Evolutionary conservation across 2,797 vertebrate species (phyloP).

Genomic region (Lepus townsendii): DNA sequence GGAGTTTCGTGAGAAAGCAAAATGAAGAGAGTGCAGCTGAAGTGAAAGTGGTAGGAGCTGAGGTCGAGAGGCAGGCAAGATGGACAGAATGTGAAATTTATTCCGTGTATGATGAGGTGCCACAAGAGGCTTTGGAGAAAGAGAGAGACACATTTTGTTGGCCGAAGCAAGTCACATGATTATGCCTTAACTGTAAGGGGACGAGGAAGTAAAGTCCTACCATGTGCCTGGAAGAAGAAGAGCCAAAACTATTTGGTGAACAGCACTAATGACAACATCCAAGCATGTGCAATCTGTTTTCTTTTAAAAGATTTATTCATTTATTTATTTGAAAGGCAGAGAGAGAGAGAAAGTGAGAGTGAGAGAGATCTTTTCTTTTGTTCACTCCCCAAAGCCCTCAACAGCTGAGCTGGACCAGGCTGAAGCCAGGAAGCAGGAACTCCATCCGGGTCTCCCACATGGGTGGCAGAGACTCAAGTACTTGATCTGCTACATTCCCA

Average conservation of each 20-base stretch:
- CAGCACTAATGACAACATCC: not conserved
- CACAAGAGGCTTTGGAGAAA: conserved; percentile 16
- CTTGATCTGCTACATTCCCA: too few species aligned
- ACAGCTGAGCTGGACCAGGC: too few species aligned
- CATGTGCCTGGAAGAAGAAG: not conserved
- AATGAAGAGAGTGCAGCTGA: not conserved
- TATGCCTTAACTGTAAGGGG: not conserved
- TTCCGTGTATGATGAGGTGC: not conserved
- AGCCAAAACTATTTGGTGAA: conserved; percentile 7
- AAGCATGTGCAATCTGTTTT: not conserved
- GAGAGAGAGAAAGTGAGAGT: too few species aligned
- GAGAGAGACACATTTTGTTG: not conserved
- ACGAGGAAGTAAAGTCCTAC: not conserved
- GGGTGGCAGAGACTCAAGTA: too few species aligned
- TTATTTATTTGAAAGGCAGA: too few species aligned
- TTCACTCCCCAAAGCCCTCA: too few species aligned
- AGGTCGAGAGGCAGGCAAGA: not conserved
- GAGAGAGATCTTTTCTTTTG: too few species aligned
- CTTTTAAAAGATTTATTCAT: too few species aligned
- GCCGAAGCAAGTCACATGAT: not conserved
- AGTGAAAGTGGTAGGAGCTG: not conserved
- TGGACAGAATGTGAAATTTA: conserved; percentile 11
- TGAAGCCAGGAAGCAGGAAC: too few species aligned
- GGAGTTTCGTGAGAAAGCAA: conserved; percentile 21
- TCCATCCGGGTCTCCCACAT: too few species aligned